Conservation (phyloP, 2,797 vertebrate species). For the Chloroceryle amazona region DNA sequence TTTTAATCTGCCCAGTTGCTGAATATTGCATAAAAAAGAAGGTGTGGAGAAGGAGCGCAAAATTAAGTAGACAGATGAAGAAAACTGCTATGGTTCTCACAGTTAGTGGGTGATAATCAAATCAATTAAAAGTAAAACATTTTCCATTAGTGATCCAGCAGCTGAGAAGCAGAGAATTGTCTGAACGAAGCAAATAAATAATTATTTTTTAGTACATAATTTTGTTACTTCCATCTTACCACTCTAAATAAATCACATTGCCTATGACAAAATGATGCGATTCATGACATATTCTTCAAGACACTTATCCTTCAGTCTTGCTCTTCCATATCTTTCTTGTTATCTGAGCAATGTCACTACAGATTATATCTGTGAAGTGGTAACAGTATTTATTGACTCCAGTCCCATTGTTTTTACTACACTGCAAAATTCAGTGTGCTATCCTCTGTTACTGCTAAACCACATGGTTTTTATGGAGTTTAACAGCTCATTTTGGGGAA, state of each 20-base stretch:
- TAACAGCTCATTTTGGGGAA: not conserved
- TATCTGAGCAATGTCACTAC: not conserved
- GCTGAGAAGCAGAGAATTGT: not conserved
- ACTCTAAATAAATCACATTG: not conserved
- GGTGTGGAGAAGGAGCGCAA: not conserved
- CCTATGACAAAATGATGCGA: not conserved
- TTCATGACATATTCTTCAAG: not conserved
- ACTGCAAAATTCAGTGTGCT: not conserved
- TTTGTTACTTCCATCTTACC: not conserved
- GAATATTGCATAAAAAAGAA: not conserved
- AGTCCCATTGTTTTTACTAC: not conserved
- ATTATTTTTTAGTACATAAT: not conserved
- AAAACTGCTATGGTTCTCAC: not conserved
- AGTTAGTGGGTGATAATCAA: not conserved
- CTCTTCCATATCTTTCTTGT: not conserved
- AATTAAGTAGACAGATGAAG: not conserved
- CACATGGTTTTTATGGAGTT: not conserved
- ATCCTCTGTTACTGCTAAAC: not conserved
- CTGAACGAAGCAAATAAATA: not conserved
- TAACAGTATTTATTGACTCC: not conserved
- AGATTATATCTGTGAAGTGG: not conserved
- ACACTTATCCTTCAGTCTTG: not conserved
- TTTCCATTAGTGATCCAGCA: not conserved
- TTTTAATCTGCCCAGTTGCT: not conserved
- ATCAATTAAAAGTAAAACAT: not conserved